Percentiles rank a stretch among this genome's conserved stretches.
Evolutionary conservation across 2,797 vertebrate species (phyloP).

Genomic region (Megalops cyprinoides): DNA sequence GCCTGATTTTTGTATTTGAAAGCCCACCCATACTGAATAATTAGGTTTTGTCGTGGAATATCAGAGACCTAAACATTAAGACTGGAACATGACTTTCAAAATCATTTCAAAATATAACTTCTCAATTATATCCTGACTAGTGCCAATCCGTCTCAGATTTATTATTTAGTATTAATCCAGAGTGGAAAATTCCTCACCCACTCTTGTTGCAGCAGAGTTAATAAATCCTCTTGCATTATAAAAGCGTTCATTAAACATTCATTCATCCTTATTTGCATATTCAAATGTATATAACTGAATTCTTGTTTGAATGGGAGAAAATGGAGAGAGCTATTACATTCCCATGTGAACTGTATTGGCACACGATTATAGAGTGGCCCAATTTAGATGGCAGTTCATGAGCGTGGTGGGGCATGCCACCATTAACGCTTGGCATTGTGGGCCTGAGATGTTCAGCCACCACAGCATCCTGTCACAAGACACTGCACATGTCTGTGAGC

Average conservation of each 20-base stretch:
- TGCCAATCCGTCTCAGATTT: slow-evolving; percentile 18
- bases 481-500: background rate
- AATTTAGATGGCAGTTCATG: slow-evolving; percentile 8
- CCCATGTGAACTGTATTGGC: background rate
- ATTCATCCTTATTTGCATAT: slow-evolving; percentile 52
- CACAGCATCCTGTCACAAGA: background rate
- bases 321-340: slow-evolving; percentile 16
- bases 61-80: background rate
- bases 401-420: background rate
- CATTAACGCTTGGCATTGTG: background rate
- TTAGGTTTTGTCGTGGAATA: background rate
- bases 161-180: slow-evolving; percentile 27
- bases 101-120: slow-evolving; percentile 4
- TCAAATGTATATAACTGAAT: slow-evolving; percentile 33
- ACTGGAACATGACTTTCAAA: background rate
- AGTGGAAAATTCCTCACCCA: slow-evolving; percentile 28
- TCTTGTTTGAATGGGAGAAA: slow-evolving; percentile 26
- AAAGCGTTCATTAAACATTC: slow-evolving; percentile 46
- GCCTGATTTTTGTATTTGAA: background rate
- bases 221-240: slow-evolving; percentile 41
- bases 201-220: slow-evolving; percentile 30
- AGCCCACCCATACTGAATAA: background rate
- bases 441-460: background rate
- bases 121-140: slow-evolving; percentile 8
- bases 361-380: slow-evolving; percentile 19